Percentiles rank a stretch among this genome's conserved stretches.
phyloP scores from a whole-genome alignment of 2,113 vertebrate genomes.

The Ia io region DNA sequence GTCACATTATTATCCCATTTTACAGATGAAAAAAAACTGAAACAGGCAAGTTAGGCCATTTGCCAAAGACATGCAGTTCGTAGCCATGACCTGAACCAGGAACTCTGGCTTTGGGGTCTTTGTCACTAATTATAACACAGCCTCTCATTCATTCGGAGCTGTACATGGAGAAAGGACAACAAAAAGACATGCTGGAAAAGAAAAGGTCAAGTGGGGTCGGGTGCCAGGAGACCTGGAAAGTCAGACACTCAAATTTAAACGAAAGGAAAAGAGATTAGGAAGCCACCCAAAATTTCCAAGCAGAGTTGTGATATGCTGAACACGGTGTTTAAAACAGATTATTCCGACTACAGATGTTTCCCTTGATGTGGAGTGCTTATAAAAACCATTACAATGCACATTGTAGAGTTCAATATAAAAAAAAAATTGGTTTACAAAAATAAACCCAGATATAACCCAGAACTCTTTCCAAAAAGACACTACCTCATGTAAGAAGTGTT shows the following conservation, averaged over 20 bases:
- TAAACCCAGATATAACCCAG: slow-evolving; percentile 24
- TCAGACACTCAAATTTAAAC: neutral
- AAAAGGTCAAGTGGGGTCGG: neutral
- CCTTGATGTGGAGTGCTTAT: neutral
- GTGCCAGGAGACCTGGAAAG: neutral
- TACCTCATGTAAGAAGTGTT: neutral
- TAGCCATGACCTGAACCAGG: neutral
- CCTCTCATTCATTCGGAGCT: neutral
- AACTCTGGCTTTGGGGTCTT: neutral
- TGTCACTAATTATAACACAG: neutral
- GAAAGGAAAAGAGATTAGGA: neutral
- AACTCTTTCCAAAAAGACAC: neutral
- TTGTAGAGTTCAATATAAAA: slow-evolving; percentile 21
- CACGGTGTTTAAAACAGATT: neutral
- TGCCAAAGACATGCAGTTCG: neutral
- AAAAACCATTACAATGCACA: neutral
- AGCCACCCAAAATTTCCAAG: neutral
- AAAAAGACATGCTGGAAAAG: neutral
- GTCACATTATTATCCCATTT: neutral
- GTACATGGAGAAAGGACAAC: neutral
- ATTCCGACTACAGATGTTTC: slow-evolving; percentile 14
- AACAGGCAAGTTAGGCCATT: neutral
- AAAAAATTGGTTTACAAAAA: slow-evolving; percentile 26
- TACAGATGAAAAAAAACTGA: neutral
- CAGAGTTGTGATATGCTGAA: neutral